Evolutionary conservation across 2,797 vertebrate species (phyloP), one percentile per base, ranked within the genome.

Genomic region (Nyctalus aviator): DNA sequence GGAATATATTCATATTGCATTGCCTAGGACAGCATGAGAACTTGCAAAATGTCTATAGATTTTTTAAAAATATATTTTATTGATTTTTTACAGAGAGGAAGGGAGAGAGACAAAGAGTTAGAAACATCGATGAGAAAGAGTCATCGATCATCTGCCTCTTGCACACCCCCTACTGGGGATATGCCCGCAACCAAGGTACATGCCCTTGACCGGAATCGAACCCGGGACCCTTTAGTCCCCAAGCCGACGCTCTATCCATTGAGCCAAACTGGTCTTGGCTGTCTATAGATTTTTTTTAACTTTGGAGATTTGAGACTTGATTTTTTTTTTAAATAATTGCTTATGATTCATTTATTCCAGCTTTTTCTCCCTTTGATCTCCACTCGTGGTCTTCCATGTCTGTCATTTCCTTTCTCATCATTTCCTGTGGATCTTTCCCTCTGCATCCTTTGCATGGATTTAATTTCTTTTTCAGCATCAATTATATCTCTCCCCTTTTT

Each of bases 291-390:
- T 46, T 48, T 48, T 77, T 77, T 64, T 44, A 44, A 82, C 10
- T 46, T 41, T 66, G 81, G 20, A 86, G 71, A 32, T 44, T 15
- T 59, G n/a, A 71, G 27, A 12, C 7, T 41, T 3, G 44, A 55
- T 27, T 64, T 84, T 83, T 83, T 92, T 88, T 84, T 87, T 64
- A 78, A 76, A 75, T 79, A 84, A 81, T 89, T 32, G 30, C 57
- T 72, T 76, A 17, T 9, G 48, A 18, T 13, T 69, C 81, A 66
- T 91, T 83, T 76, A 30, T 84, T 76, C 50, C 27, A 53, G 37
- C 3, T 17, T 62, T 73, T 57, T n/a, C 21, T 66, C 8, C 46
- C 41, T 90, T 83, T 84, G 75, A 9, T 81, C 35, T 57, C 64
- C 5, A 3, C 32, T 66, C 44, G 1, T 55, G 64, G 15, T 59